A percentile compares a stretch with the other conserved stretches of the same genome.
Evolutionary conservation across 2,797 vertebrate genomes (phyloP).

Genomic region (Eremophila alpestris): DNA sequence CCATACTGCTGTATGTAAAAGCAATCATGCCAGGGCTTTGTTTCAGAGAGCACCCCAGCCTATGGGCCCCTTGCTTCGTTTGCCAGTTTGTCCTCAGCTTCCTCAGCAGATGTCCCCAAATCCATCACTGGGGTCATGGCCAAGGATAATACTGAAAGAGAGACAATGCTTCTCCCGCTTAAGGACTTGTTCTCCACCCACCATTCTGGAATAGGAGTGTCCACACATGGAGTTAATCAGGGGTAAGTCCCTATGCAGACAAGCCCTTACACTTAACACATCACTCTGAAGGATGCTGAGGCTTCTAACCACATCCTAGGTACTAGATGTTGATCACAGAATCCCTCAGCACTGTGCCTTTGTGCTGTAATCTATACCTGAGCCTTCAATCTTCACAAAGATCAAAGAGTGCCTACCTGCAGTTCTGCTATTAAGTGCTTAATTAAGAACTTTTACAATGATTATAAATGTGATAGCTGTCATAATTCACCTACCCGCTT

Average conservation of each 20-base stretch:
- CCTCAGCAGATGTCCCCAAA: neutral
- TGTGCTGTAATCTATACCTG: neutral
- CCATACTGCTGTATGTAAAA: neutral
- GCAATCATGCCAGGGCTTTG: neutral
- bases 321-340: neutral
- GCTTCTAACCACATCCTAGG: constrained; percentile 31
- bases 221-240: constrained; percentile 50
- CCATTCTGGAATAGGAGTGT: constrained; percentile 7
- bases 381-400: neutral
- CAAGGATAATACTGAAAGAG: neutral
- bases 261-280: neutral
- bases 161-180: constrained; percentile 3
- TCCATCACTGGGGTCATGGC: neutral
- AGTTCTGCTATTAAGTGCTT: neutral
- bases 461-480: neutral
- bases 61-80: neutral
- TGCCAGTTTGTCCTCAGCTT: neutral
- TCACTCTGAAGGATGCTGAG: neutral
- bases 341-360: neutral
- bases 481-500: neutral
- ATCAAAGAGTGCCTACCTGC: neutral
- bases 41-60: neutral
- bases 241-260: neutral
- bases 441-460: neutral
- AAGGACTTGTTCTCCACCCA: constrained; percentile 9